Percentiles rank a stretch among this genome's conserved stretches.
phyloP scores from a whole-genome alignment of 2,888 invertebrate genomes.

The Pheosia gnoma region DNA sequence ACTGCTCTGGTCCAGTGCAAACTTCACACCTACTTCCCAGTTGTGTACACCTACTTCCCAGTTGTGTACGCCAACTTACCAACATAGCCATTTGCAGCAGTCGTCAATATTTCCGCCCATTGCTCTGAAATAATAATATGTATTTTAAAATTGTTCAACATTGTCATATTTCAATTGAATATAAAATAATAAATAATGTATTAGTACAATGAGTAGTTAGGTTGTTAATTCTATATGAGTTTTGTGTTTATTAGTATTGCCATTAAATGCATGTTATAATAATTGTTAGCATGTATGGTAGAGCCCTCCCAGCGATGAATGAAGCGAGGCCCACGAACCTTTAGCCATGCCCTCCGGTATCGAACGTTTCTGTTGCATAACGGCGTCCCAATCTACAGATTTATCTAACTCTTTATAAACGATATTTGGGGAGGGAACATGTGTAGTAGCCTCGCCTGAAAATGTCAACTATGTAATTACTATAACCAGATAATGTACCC shows the following conservation, averaged over 20 bases:
- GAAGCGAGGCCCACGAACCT: slow-evolving; percentile 78
- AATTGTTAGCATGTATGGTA: slow-evolving; percentile 11
- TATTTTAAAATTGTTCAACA: not conserved
- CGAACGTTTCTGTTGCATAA: slow-evolving; percentile 66
- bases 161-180: not conserved
- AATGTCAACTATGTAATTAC: slow-evolving; percentile 58
- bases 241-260: slow-evolving; percentile 12
- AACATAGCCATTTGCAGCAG: slow-evolving; percentile 64
- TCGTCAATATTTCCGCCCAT: slow-evolving; percentile 65
- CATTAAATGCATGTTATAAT: slow-evolving; percentile 11
- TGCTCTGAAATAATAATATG: slow-evolving; percentile 52
- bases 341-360: slow-evolving; percentile 68
- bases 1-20: no score
- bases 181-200: slow-evolving; percentile 4
- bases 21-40: no score
- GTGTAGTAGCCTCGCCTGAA: slow-evolving; percentile 73
- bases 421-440: slow-evolving; percentile 70
- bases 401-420: slow-evolving; percentile 80
- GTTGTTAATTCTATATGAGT: not conserved
- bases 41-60: slow-evolving; percentile 36
- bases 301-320: slow-evolving; percentile 22
- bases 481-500: slow-evolving; percentile 26
- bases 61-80: slow-evolving; percentile 53
- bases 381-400: slow-evolving; percentile 79
- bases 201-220: slow-evolving; percentile 1